Base-by-base conservation (phyloP, 2,113 vertebrate species). In the Heterotilapia buettikoferi region DNA sequence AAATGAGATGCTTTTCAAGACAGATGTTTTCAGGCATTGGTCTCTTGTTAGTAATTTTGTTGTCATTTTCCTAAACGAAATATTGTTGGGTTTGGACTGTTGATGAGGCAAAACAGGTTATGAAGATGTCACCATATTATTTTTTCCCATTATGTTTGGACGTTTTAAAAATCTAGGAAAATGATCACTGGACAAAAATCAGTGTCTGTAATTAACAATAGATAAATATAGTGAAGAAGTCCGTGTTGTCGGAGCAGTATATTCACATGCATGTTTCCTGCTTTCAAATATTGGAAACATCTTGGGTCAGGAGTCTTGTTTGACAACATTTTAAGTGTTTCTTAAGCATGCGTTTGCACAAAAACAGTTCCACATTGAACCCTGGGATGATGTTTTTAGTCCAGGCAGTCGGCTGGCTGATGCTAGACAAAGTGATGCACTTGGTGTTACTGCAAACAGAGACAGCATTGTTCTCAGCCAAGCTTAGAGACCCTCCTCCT, bases 391-490 rank as follows among this genome's bases (percentile, higher is more conserved):
- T 81, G 56, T 71, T 89, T 84, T 81, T n/a, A 18, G 85, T 56
- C 50, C 66, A 36, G 52, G 50, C 89, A 29, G 89, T 86, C 61
- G 88, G 56, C 82, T 78, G 90, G 36, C 84, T 90, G 83, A 86
- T 87, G 86, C 73, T 56, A 56, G 66, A 92, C 88, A 84, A 71
- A 91, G 88, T 82, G 87, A 93, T 92, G 10, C 82, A 87, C 84
- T 90, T 19, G 56, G 52, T 89, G 85, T 83, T 36, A 71, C 40
- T 7, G 83, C 86, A 91, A 89, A 96, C 94, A 95, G 91, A 91
- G 79, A 81, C 80, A 4, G 85, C 53, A 92, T 96, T 96, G 93
- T 96, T 93, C 66, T 87, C 79, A n/a, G 63, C 71, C 16, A 7
- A 85, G 86, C 61, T 88, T 18, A 11, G 61, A 87, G 86, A 94